Evolutionary conservation across 2,888 invertebrate genomes (phyloP).

Genomic region (Hartigia nigra): DNA sequence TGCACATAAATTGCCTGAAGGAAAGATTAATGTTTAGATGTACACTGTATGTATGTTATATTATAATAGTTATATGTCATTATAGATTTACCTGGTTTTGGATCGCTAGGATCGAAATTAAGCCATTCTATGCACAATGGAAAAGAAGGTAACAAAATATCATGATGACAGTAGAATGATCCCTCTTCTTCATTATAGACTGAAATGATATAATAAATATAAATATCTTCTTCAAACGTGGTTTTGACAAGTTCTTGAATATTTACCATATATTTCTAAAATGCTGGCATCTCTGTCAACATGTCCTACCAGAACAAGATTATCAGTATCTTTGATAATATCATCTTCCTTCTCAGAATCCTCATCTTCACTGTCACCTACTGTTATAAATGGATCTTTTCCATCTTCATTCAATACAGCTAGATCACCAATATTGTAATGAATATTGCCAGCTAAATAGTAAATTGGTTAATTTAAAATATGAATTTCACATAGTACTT

Average conservation of each 20-base stretch:
- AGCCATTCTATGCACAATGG: conserved; percentile 95
- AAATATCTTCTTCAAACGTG: conserved; percentile 11
- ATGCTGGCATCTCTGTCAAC: conserved; percentile 88
- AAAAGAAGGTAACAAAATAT: conserved; percentile 87
- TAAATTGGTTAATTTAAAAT: conserved; percentile 9
- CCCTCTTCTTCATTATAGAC: conserved; percentile 92
- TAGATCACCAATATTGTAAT: conserved; percentile 55
- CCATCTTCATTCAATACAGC: conserved; percentile 48
- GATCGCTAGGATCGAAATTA: conserved; percentile 84
- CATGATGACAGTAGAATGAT: conserved; percentile 94
- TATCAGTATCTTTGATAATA: conserved; percentile 87
- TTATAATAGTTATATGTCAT: background rate
- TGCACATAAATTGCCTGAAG: conserved; percentile 85
- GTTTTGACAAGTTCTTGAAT: conserved; percentile 6
- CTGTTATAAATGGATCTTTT: conserved; percentile 53
- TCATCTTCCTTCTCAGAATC: conserved; percentile 91
- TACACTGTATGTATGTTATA: background rate
- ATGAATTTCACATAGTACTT: conserved; percentile 41
- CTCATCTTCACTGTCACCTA: conserved; percentile 60
- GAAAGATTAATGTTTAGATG: conserved; percentile 2
- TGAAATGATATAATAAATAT: conserved; percentile 61
- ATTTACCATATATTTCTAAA: conserved; percentile 85
- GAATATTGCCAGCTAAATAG: conserved; percentile 45
- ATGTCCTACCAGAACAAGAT: conserved; percentile 87
- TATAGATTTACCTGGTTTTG: conserved; percentile 69